Evolutionary conservation across 2,888 invertebrate species (phyloP).

Genomic region (Gnatocerus cornutus): DNA sequence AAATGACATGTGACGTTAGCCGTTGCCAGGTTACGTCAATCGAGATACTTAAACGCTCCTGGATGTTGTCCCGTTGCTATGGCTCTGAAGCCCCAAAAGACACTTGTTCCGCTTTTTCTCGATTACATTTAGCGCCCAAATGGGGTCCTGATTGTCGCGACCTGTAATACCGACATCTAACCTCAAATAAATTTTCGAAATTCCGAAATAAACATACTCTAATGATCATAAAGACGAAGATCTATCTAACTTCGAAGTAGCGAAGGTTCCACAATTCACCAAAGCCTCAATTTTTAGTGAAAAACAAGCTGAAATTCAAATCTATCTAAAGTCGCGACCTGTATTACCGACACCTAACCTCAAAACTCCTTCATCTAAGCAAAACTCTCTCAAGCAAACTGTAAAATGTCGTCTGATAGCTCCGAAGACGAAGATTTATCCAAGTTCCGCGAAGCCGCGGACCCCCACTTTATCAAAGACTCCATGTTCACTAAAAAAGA

Average conservation of each 20-base stretch:
- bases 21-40: neutral
- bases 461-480: slow-evolving; percentile 71
- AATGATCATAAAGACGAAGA: too few species aligned
- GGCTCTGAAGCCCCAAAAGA: too few species aligned
- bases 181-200: too few species aligned
- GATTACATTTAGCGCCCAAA: too few species aligned
- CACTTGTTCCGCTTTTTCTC: too few species aligned
- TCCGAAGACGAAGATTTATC: slow-evolving; percentile 67
- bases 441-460: slow-evolving; percentile 71
- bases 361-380: neutral
- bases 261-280: too few species aligned
- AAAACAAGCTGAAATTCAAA: too few species aligned
- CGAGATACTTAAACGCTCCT: neutral
- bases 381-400: neutral
- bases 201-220: too few species aligned
- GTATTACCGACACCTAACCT: slow-evolving; percentile 6
- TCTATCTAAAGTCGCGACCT: too few species aligned
- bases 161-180: neutral
- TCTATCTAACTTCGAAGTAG: too few species aligned
- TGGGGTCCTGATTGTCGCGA: too few species aligned
- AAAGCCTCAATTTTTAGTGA: too few species aligned
- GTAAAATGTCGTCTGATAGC: slow-evolving; percentile 63
- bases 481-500: slow-evolving; percentile 59
- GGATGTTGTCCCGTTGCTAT: neutral
- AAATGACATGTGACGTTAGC: slow-evolving; percentile 27